These are phyloP conservation scores for Agrilus cyanescens DNA, from an alignment of 2,888 invertebrate genomes.

Conservation along the genomic window DNA sequence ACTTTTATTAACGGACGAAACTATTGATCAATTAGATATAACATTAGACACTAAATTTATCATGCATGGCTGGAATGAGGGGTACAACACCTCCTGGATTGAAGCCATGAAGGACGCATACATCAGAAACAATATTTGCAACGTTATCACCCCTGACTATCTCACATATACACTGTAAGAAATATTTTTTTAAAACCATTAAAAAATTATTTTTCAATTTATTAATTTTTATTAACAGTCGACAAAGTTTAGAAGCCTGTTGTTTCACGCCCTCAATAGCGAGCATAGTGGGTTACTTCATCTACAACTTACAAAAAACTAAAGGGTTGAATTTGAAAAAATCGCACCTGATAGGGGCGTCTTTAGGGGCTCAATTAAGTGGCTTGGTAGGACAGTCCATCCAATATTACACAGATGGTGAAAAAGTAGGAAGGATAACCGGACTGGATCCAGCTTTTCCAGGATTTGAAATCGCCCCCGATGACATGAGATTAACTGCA, in stretches of 20 bases:
- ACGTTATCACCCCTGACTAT: too few relatives aligned
- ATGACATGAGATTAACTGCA: slow-evolving; percentile 46
- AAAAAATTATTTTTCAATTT: too few relatives aligned
- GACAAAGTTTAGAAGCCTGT: slow-evolving; percentile 1
- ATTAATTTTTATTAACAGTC: too few relatives aligned
- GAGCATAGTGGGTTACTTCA: slow-evolving; percentile 7
- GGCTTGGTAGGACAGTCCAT: slow-evolving; percentile 14
- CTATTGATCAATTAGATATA: too few relatives aligned
- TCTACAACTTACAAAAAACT: slow-evolving; percentile 3
- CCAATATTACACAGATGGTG: slow-evolving; percentile 6
- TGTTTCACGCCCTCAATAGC: slow-evolving; percentile 5
- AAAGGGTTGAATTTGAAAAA: slow-evolving; percentile 6
- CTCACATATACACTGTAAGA: too few relatives aligned
- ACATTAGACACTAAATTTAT: too few relatives aligned
- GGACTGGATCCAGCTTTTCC: slow-evolving; percentile 15
- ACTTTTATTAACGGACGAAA: too few relatives aligned
- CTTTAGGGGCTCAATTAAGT: slow-evolving; percentile 17
- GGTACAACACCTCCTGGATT: too few relatives aligned
- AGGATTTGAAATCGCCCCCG: slow-evolving; percentile 11
- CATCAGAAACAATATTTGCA: too few relatives aligned
- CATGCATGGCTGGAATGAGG: too few relatives aligned
- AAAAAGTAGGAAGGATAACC: slow-evolving; percentile 11
- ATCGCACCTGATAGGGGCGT: slow-evolving; percentile 18
- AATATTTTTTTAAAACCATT: too few relatives aligned
- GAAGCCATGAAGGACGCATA: too few relatives aligned